These are phyloP conservation scores for Cydia strobilella DNA, from an alignment of 1,140 invertebrate genomes.

Conservation along the genomic window DNA sequence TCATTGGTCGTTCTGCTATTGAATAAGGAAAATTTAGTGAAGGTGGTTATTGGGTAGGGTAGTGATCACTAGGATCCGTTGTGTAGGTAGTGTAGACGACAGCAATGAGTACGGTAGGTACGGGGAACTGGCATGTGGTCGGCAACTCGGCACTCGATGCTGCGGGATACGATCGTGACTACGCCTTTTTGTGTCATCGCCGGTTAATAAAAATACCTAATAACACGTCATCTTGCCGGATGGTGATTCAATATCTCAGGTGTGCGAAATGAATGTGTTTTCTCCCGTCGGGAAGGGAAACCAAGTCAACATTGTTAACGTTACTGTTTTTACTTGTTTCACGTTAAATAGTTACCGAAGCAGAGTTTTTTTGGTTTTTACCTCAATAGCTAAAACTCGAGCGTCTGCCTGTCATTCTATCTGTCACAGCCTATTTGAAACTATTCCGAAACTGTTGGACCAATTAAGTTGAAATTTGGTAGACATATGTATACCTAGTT, in stretches of 20 bases:
- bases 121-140: slow-evolving; percentile 2
- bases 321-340: background rate
- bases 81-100: background rate
- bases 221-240: slow-evolving; percentile 5
- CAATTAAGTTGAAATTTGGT: too few species aligned
- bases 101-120: background rate
- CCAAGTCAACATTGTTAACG: background rate
- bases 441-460: too few species aligned
- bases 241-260: slow-evolving; percentile 11
- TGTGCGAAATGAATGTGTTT: background rate
- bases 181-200: background rate
- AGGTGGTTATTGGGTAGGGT: background rate
- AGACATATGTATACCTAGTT: too few species aligned
- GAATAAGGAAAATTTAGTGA: slow-evolving; percentile 22
- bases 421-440: too few species aligned
- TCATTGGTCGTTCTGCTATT: background rate
- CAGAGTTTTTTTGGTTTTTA: too few species aligned
- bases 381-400: too few species aligned
- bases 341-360: background rate
- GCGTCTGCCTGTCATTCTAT: too few species aligned
- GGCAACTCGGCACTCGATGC: too few species aligned
- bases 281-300: background rate
- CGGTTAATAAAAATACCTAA: too few species aligned
- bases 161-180: background rate
- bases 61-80: background rate